Conservation (phyloP, 2,797 vertebrate genomes). For the Hirundo rustica region DNA sequence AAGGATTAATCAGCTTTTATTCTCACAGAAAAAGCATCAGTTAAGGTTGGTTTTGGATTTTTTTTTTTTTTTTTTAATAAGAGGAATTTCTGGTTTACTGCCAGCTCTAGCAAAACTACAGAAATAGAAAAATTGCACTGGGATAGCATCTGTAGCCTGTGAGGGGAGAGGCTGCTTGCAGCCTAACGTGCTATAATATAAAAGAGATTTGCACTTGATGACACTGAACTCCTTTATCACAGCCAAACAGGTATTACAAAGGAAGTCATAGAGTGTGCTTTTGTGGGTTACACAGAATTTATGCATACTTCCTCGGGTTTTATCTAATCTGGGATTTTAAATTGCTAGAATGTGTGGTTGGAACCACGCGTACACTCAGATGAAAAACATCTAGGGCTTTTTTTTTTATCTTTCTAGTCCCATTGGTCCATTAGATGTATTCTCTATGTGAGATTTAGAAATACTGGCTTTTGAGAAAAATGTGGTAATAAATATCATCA, state of each 20-base stretch:
- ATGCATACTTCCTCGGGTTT: neutral
- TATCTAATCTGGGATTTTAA: neutral
- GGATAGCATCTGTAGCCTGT: neutral
- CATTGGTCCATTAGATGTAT: neutral
- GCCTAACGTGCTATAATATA: neutral
- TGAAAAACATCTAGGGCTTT: neutral
- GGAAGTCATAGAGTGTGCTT: neutral
- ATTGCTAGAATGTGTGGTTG: neutral
- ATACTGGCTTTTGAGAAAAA: neutral
- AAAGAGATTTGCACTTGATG: neutral
- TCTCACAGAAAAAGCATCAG: neutral
- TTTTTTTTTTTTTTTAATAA: neutral
- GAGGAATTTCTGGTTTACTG: neutral
- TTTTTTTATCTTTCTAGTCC: neutral
- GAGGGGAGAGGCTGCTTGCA: neutral
- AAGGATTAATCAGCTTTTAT: constrained; percentile 13
- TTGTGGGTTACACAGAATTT: neutral
- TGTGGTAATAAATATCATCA: neutral
- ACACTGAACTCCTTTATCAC: neutral
- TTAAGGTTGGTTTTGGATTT: neutral
- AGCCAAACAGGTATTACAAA: neutral
- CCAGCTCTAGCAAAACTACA: neutral
- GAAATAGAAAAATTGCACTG: neutral
- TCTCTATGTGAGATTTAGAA: neutral
- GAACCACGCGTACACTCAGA: neutral